phyloP scores from a whole-genome alignment of 1,140 invertebrate genomes.

The Diprion similis region DNA sequence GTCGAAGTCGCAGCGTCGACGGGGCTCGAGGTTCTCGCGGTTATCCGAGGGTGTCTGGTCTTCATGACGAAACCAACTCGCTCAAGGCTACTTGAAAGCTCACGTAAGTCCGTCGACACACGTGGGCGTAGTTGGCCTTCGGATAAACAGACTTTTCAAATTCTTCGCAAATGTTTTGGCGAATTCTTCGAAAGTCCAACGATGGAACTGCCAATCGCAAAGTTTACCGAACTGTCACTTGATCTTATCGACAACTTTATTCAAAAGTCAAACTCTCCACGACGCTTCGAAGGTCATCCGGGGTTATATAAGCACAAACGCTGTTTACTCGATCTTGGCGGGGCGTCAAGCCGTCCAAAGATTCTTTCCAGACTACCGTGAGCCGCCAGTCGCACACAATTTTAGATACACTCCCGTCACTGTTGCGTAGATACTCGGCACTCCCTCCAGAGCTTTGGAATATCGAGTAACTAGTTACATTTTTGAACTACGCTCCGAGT shows the following conservation, averaged over 20 bases:
- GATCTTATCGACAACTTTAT: background rate
- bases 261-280: background rate
- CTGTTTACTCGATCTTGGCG: background rate
- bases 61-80: constrained; percentile 28
- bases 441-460: background rate
- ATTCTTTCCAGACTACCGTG: background rate
- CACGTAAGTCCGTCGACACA: background rate
- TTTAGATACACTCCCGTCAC: background rate
- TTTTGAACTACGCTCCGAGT: constrained; percentile 23
- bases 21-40: constrained; percentile 36
- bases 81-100: background rate
- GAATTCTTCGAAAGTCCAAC: too few relatives aligned
- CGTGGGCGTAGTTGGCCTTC: background rate
- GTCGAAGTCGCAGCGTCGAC: constrained; percentile 6
- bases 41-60: constrained; percentile 40
- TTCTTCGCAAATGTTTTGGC: too few relatives aligned
- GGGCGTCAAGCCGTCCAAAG: background rate
- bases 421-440: background rate
- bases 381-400: background rate
- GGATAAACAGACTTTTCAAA: too few relatives aligned
- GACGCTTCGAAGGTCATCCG: background rate
- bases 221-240: too few relatives aligned
- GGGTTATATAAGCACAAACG: background rate
- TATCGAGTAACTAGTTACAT: too few relatives aligned
- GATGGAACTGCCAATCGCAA: too few relatives aligned